A percentile compares a stretch with the other conserved stretches of the same genome.
Conservation (phyloP, 1,140 invertebrate species). For the Dendrolimus kikuchii region DNA sequence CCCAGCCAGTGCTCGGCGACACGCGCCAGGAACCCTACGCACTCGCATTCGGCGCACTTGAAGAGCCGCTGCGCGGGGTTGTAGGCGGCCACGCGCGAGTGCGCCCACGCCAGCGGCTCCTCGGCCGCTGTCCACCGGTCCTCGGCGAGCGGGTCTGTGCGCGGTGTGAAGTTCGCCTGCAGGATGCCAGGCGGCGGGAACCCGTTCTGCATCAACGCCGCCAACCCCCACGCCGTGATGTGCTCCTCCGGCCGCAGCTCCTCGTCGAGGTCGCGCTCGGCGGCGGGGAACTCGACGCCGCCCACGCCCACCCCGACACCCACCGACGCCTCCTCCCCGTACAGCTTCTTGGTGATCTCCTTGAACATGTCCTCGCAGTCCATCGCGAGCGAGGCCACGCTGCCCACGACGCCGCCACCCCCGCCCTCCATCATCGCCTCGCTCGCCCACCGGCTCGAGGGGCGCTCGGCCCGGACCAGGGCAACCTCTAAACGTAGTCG, state of each 20-base stretch:
- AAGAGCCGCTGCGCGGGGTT: conserved; percentile 82
- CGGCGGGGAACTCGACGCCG: conserved; percentile 64
- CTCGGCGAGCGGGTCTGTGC: conserved; percentile 69
- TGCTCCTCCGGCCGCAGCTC: conserved; percentile 78
- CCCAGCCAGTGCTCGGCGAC: conserved; percentile 90
- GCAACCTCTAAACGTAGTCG: no score
- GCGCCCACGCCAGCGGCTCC: conserved; percentile 78
- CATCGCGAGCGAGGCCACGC: conserved; percentile 59
- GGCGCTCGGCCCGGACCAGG: no score
- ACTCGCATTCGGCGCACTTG: conserved; percentile 84
- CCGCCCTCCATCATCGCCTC: conserved; percentile 37
- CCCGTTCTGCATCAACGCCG: conserved; percentile 81
- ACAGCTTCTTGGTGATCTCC: conserved; percentile 91
- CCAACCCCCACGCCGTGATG: conserved; percentile 78
- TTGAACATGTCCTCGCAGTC: conserved; percentile 78
- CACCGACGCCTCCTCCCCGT: conserved; percentile 83
- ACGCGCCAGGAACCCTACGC: conserved; percentile 83
- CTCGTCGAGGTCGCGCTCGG: conserved; percentile 64
- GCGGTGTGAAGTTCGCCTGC: conserved; percentile 70
- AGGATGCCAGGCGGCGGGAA: conserved; percentile 76
- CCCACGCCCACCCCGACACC: conserved; percentile 45
- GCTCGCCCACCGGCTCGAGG: background rate
- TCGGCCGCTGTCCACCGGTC: conserved; percentile 81
- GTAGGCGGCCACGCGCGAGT: conserved; percentile 81
- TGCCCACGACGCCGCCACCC: conserved; percentile 40